Conservation (phyloP, 2,113 vertebrate species). For the Sceloporus undulatus region DNA sequence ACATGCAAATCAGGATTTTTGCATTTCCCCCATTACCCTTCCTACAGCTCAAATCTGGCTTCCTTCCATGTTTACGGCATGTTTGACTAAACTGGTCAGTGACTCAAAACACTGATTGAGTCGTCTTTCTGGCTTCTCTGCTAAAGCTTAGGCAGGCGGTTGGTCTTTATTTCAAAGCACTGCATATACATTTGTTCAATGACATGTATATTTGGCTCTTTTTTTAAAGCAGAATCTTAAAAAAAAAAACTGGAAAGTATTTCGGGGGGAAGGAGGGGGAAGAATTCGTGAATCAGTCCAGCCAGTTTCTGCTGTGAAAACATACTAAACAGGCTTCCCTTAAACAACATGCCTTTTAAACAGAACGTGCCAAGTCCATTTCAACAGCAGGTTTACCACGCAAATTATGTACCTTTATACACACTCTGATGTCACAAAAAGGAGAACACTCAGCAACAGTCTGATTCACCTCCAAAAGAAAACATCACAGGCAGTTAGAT, state of each 20-base stretch:
- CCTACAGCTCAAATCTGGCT: background rate
- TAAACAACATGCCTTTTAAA: background rate
- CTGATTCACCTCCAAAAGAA: background rate
- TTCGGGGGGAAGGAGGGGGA: background rate
- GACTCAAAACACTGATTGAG: background rate
- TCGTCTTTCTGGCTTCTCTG: background rate
- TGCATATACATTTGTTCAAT: background rate
- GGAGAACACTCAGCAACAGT: background rate
- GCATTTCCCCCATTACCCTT: background rate
- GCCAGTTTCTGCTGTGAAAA: background rate
- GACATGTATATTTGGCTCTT: background rate
- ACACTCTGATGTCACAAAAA: background rate
- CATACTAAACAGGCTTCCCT: background rate
- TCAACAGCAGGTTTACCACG: background rate
- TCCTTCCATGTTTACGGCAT: background rate
- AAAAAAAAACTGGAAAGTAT: background rate
- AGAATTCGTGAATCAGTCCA: background rate
- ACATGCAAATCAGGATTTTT: background rate
- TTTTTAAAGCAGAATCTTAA: too few relatives aligned
- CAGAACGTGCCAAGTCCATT: background rate
- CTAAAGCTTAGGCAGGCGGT: background rate
- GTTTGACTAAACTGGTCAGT: slow-evolving; percentile 3
- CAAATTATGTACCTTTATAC: background rate
- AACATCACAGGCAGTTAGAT: background rate
- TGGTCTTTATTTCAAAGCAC: background rate